A percentile compares a stretch with the other conserved stretches of the same genome.
These are phyloP conservation scores for Apteryx owenii DNA, from an alignment of 2,113 vertebrate genomes.

Conservation along the genomic window DNA sequence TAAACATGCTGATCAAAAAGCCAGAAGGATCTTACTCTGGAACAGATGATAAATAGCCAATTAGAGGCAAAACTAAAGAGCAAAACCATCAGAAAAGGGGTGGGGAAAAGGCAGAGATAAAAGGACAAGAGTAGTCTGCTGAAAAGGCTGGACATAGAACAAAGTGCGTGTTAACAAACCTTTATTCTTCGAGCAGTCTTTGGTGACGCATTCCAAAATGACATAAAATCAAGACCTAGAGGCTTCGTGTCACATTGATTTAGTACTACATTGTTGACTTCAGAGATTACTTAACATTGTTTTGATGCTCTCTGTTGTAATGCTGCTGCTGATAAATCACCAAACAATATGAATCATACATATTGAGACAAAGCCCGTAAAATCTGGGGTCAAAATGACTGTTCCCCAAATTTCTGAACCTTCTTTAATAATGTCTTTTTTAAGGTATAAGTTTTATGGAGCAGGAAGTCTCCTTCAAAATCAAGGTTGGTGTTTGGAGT, in stretches of 20 bases:
- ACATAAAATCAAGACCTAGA: slow-evolving; percentile 17
- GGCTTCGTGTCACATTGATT: background rate
- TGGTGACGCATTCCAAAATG: background rate
- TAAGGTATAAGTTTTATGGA: background rate
- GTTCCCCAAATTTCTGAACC: background rate
- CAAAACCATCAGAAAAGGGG: slow-evolving; percentile 20
- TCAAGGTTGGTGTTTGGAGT: background rate
- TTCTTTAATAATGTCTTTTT: background rate
- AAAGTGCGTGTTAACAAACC: background rate
- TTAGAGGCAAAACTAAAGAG: slow-evolving; percentile 38
- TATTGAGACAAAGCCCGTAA: background rate
- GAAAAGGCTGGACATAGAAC: slow-evolving; percentile 28
- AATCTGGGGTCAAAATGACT: background rate
- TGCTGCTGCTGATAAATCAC: background rate
- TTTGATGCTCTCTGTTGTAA: background rate
- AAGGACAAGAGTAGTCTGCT: slow-evolving; percentile 25
- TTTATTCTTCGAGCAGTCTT: background rate
- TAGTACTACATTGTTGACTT: background rate
- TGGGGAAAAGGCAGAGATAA: slow-evolving; percentile 32
- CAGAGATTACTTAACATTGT: background rate
- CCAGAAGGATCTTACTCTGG: background rate
- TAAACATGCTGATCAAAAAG: slow-evolving; percentile 35
- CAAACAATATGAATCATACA: background rate
- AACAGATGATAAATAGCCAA: slow-evolving; percentile 23
- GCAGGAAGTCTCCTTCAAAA: background rate